Percentiles rank a stretch among this genome's conserved stretches.
Conservation (phyloP, 2,797 vertebrate species). For the Enteromius unitaeniatus region DNA sequence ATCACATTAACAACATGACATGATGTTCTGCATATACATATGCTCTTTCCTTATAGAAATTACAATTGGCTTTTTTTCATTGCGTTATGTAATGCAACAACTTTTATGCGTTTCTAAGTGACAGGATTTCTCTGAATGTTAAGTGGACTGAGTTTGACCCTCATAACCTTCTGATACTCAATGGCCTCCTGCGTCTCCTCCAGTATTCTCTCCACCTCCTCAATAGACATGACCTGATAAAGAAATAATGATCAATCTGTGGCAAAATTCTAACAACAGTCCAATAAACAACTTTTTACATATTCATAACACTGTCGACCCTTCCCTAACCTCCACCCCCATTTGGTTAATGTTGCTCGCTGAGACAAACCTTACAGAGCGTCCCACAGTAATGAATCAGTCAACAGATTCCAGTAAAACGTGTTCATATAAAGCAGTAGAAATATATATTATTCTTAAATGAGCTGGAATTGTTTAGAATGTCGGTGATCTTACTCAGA, state of each 20-base stretch:
- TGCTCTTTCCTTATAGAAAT: too few relatives aligned
- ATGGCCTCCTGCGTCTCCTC: constrained; percentile 93
- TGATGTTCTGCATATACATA: too few relatives aligned
- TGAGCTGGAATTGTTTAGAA: not conserved
- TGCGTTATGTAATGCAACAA: not conserved
- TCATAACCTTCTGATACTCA: constrained; percentile 90
- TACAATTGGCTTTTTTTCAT: not conserved
- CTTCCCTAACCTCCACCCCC: not conserved
- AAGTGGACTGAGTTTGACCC: constrained; percentile 3
- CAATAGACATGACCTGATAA: constrained; percentile 90
- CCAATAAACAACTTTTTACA: not conserved
- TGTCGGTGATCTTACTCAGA: too few relatives aligned
- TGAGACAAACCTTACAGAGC: not conserved
- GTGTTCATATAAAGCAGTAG: not conserved
- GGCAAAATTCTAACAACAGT: not conserved
- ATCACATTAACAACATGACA: too few relatives aligned
- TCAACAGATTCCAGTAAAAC: not conserved
- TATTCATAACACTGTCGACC: not conserved
- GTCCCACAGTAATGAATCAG: not conserved
- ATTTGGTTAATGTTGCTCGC: not conserved
- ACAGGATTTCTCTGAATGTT: not conserved
- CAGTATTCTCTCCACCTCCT: constrained; percentile 92
- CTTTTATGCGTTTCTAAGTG: not conserved
- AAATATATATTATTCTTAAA: not conserved
- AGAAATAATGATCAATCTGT: constrained; percentile 35